Percentiles rank a stretch among this genome's conserved stretches.
Evolutionary conservation across 2,797 vertebrate species (phyloP).

Genomic region (Cheirogaleus major): DNA sequence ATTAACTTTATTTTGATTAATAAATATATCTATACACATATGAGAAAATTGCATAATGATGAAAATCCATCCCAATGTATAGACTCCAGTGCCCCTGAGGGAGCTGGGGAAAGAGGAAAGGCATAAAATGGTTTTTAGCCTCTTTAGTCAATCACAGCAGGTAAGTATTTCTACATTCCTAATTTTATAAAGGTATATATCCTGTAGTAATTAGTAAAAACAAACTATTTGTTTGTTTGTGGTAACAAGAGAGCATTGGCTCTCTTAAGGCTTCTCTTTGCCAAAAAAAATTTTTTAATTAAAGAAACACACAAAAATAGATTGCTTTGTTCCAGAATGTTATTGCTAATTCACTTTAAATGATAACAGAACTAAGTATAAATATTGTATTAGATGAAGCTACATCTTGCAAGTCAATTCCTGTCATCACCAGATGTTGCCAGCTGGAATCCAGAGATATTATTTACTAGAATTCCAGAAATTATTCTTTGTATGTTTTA

Average conservation of each 20-base stretch:
- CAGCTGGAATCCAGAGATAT: background rate
- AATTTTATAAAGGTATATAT: background rate
- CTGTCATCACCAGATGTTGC: background rate
- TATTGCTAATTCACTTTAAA: background rate
- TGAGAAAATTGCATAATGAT: background rate
- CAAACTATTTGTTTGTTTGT: background rate
- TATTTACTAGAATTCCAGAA: background rate
- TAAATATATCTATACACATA: background rate
- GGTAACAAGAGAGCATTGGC: background rate
- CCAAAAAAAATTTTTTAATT: background rate
- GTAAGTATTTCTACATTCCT: background rate
- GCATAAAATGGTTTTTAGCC: background rate
- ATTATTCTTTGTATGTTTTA: background rate
- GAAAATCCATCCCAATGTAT: background rate
- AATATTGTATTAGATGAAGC: background rate
- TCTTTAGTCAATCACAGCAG: background rate
- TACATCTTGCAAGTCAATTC: background rate
- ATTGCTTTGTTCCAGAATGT: background rate
- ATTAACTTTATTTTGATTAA: slow-evolving; percentile 1
- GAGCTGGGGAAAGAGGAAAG: background rate
- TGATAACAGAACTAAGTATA: background rate
- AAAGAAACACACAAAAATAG: background rate
- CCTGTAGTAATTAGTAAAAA: background rate
- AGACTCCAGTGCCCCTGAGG: background rate
- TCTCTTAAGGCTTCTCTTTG: background rate